These are phyloP conservation scores for Temnothorax nylanderi DNA, from an alignment of 1,140 invertebrate genomes.

Conservation along the genomic window DNA sequence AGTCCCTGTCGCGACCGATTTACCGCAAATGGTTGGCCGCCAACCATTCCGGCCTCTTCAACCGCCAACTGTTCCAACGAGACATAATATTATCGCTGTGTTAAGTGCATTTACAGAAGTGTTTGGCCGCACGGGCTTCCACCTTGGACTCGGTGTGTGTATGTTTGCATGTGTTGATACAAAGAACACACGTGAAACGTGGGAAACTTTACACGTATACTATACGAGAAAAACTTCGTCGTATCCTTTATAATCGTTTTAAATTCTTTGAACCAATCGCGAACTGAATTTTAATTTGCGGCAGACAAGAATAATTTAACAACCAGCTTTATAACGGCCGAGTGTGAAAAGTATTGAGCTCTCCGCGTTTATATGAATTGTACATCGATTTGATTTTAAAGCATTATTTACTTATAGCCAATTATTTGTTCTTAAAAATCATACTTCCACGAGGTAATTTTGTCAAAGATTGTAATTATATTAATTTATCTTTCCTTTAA, in stretches of 20 bases:
- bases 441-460: not conserved
- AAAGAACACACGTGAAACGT: constrained; percentile 17
- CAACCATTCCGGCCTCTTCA: constrained; percentile 57
- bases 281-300: constrained; percentile 13
- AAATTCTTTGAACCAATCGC: not conserved
- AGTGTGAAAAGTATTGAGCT: not conserved
- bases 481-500: not conserved
- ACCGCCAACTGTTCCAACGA: constrained; percentile 59
- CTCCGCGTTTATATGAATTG: not conserved
- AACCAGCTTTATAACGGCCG: not conserved
- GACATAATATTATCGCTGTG: constrained; percentile 63
- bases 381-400: not conserved
- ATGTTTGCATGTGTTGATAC: constrained; percentile 21
- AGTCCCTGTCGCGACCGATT: constrained; percentile 50
- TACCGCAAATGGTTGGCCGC: constrained; percentile 60
- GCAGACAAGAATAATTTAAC: not conserved
- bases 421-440: not conserved
- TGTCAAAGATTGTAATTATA: not conserved
- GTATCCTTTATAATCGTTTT: constrained; percentile 5
- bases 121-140: constrained; percentile 39
- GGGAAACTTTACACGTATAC: not conserved
- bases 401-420: not conserved
- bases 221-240: not conserved
- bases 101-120: constrained; percentile 59
- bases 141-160: not conserved